Percentiles rank a stretch among this genome's conserved stretches.
These are phyloP conservation scores for Temnothorax unifasciatus DNA, from an alignment of 2,888 invertebrate genomes.

Conservation along the genomic window DNA sequence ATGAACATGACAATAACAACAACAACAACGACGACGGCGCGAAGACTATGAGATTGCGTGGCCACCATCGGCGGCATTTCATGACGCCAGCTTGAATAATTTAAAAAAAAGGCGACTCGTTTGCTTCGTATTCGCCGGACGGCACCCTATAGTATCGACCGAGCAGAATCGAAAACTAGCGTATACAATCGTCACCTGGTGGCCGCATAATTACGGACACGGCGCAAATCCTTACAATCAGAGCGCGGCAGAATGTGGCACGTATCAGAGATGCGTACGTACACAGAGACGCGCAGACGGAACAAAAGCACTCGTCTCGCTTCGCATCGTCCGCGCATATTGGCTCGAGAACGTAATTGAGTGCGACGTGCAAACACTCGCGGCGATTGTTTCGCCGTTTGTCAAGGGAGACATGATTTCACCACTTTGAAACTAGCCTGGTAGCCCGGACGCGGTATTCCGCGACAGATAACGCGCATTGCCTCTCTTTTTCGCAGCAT, in stretches of 20 bases:
- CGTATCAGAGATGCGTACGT: neutral
- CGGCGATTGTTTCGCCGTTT: slow-evolving; percentile 37
- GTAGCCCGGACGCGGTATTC: neutral
- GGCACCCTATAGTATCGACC: neutral
- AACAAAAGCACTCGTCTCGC: slow-evolving; percentile 24
- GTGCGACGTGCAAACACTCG: slow-evolving; percentile 44
- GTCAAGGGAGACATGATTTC: slow-evolving; percentile 32
- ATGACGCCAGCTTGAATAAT: slow-evolving; percentile 64
- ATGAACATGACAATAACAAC: neutral
- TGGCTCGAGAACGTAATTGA: slow-evolving; percentile 52
- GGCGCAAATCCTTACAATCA: slow-evolving; percentile 17
- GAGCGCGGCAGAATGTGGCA: neutral
- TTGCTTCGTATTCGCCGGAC: slow-evolving; percentile 26
- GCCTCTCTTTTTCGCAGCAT: neutral
- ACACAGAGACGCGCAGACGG: neutral
- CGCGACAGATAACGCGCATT: neutral
- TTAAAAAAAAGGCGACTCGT: slow-evolving; percentile 68
- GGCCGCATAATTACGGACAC: neutral
- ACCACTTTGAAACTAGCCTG: slow-evolving; percentile 3
- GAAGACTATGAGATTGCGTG: slow-evolving; percentile 38
- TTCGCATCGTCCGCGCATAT: slow-evolving; percentile 17
- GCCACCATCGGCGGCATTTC: slow-evolving; percentile 30
- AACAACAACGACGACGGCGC: neutral
- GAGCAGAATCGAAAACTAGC: neutral
- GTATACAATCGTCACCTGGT: slow-evolving; percentile 18